Base-by-base conservation (phyloP, 2,888 invertebrate genomes). In the Merodon equestris region DNA sequence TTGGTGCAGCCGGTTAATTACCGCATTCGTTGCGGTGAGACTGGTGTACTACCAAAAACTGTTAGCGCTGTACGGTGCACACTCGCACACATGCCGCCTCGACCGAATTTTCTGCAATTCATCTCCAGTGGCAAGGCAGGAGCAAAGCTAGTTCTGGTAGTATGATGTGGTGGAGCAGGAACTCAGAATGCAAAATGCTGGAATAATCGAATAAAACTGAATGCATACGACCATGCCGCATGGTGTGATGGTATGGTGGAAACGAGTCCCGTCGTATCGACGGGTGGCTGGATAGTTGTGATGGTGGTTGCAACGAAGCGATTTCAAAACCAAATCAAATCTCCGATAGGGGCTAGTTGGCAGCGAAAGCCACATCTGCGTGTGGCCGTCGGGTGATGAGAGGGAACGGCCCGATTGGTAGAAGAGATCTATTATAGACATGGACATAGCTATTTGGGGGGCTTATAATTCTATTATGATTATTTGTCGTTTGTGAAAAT, bases 1-100 rank as follows among this genome's bases (percentile, higher is more conserved):
- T 72, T 77, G 72, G 72, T 77, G 77, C 77, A 77, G 72, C 72
- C 77, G 77, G 77, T 77, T 77, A 77, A 77, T 77, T 77, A 77
- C 72, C 77, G 77, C 72, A 72, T 67, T 77, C 72, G 72, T 61
- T 77, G 72, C 57, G 72, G 72, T 72, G 15, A 50, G 44, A 58
- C 57, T 67, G 72, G 72, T 67, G 63, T 58, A 63, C 67, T 58
- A 51, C 56, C 56, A 67, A 77, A 77, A 67, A 77, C 60, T 66
- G 66, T 51, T 44, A 58, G 56, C 63, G 51, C 63, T n/a, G n/a
- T n/a, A n/a, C n/a, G n/a, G 53, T 64, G 15, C 17, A 2, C 15
- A 19, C 4, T 4, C 27, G 27, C 18, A 48, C 10, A 14, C 7
- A 4, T n/a, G 44, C 14, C 27, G n/a, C 27, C 3, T 72, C 72